Percentiles rank a stretch among this genome's conserved stretches.
These are phyloP conservation scores for Apogon hyalosoma DNA, from an alignment of 2,797 vertebrate species.

Conservation along the genomic window DNA sequence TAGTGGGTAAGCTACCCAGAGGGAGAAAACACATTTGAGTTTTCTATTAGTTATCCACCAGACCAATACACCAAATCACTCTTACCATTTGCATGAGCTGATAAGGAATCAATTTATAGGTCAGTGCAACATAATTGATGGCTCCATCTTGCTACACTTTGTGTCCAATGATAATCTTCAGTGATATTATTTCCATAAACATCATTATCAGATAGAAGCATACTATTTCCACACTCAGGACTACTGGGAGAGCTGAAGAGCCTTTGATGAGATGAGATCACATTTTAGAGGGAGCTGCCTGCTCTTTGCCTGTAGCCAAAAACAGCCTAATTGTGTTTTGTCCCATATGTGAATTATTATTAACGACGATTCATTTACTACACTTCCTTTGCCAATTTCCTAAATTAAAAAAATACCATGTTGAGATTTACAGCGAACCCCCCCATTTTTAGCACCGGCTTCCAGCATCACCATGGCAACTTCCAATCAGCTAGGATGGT, in stretches of 20 bases:
- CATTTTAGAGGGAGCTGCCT: constrained; percentile 72
- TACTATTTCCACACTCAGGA: constrained; percentile 72
- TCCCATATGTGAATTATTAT: constrained; percentile 88
- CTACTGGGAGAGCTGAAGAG: constrained; percentile 77
- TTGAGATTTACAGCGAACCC: constrained; percentile 76
- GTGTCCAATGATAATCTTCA: constrained; percentile 69
- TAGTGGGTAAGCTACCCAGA: constrained; percentile 45
- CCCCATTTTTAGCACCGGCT: constrained; percentile 69
- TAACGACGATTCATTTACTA: constrained; percentile 86
- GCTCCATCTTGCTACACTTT: constrained; percentile 63
- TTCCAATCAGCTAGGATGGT: constrained; percentile 80
- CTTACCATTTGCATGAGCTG: constrained; percentile 42
- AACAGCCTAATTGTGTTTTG: constrained; percentile 82
- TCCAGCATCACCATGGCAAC: constrained; percentile 85
- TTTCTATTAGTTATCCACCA: constrained; percentile 56
- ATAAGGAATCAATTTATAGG: constrained; percentile 71
- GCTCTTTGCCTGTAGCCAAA: constrained; percentile 82
- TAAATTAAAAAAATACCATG: constrained; percentile 85
- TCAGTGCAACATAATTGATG: constrained; percentile 64
- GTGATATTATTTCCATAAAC: constrained; percentile 78
- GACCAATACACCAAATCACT: constrained; percentile 42
- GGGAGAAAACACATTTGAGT: constrained; percentile 48
- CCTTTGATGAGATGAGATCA: constrained; percentile 84
- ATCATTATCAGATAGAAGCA: constrained; percentile 70
- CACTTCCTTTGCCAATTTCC: constrained; percentile 86